These are phyloP conservation scores for Whitmania pigra DNA, from an alignment of 1,140 invertebrate species.

Conservation along the genomic window DNA sequence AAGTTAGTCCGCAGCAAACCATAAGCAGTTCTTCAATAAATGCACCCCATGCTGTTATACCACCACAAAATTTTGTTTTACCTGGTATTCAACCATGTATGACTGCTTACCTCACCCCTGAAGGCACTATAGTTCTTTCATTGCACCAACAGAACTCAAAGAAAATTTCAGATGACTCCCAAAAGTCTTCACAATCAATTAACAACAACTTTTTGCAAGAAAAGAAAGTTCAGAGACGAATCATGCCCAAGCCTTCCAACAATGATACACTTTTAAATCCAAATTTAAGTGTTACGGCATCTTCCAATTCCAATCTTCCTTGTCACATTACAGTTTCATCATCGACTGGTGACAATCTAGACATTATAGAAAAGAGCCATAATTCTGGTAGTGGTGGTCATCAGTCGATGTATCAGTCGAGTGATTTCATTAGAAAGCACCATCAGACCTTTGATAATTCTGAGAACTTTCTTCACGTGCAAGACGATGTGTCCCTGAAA, in stretches of 20 bases:
- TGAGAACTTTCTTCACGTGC: neutral
- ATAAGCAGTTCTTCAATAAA: neutral
- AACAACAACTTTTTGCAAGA: constrained; percentile 7
- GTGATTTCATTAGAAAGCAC: neutral
- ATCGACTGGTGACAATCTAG: neutral
- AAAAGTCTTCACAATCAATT: neutral
- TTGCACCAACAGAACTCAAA: neutral
- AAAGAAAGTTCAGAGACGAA: constrained; percentile 9
- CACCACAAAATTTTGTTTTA: constrained; percentile 1
- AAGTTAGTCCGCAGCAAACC: neutral
- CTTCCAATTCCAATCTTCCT: neutral
- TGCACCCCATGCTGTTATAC: neutral
- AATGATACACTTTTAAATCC: neutral
- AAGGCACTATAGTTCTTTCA: constrained; percentile 4
- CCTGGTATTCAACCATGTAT: constrained; percentile 2
- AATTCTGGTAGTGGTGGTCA: no score
- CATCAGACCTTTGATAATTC: constrained; percentile 1
- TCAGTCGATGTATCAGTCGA: neutral
- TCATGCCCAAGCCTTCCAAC: neutral
- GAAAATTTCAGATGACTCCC: constrained; percentile 8
- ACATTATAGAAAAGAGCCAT: neutral
- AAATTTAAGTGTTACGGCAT: neutral
- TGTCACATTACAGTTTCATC: neutral
- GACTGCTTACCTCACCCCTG: constrained; percentile 6
- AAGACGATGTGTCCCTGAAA: neutral